Evolutionary conservation across 2,113 vertebrate species (phyloP).

Genomic region (Gasterosteus aculeatus): DNA sequence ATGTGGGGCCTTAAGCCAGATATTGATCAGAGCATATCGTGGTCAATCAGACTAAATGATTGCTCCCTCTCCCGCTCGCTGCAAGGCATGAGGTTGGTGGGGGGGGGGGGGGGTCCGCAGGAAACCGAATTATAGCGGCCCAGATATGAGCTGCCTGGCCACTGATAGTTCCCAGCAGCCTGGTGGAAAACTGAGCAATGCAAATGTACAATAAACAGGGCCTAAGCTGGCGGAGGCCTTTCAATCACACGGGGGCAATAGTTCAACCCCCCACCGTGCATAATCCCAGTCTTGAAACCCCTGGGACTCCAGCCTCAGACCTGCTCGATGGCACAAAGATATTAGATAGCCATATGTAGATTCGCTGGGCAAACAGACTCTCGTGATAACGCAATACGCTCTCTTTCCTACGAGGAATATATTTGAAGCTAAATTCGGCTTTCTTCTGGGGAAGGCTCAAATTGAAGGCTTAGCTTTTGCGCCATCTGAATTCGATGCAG

Average conservation of each 20-base stretch:
- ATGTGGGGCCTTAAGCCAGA: conserved; percentile 67
- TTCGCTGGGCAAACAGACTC: conserved; percentile 81
- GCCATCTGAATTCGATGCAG: conserved; percentile 73
- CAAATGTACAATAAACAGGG: conserved; percentile 85
- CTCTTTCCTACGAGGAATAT: conserved; percentile 75
- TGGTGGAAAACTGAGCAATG: conserved; percentile 76
- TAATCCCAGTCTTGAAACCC: conserved; percentile 80
- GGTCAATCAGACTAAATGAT: conserved; percentile 83
- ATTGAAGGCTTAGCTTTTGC: conserved; percentile 78
- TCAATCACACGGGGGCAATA: conserved; percentile 83
- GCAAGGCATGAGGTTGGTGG: conserved; percentile 47
- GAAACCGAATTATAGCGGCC: conserved; percentile 69
- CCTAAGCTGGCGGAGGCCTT: conserved; percentile 80
- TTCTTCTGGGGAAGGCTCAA: conserved; percentile 67
- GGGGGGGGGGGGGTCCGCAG: conserved; percentile 36
- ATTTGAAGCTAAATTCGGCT: conserved; percentile 71
- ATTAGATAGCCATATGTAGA: conserved; percentile 86
- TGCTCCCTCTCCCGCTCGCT: conserved; percentile 66
- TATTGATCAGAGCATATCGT: conserved; percentile 79
- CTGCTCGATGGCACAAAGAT: conserved; percentile 81
- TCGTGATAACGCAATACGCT: conserved; percentile 74
- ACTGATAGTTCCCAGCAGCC: conserved; percentile 74
- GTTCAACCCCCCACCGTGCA: conserved; percentile 83
- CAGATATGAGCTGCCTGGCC: conserved; percentile 71
- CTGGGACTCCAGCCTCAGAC: conserved; percentile 71